These are phyloP conservation scores for Plecotus auritus DNA, from an alignment of 2,113 vertebrate genomes.

Conservation along the genomic window DNA sequence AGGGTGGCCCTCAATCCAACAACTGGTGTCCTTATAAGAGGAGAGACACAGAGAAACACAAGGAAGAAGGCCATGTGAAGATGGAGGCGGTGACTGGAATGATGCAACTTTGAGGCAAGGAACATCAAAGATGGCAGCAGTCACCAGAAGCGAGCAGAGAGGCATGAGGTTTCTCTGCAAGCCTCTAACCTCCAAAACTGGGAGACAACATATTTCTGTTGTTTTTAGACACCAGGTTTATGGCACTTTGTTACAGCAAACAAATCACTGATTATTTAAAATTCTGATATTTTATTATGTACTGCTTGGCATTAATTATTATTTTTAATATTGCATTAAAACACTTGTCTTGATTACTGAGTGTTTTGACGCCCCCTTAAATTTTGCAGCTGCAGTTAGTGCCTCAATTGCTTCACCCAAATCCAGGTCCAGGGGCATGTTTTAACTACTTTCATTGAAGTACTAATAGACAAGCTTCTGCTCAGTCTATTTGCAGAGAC, in stretches of 20 bases:
- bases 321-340: not conserved
- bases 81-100: not conserved
- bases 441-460: not conserved
- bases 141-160: not conserved
- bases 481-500: not conserved
- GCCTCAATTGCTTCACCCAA: not conserved
- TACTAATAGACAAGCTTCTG: not conserved
- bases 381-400: not conserved
- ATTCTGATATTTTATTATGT: not conserved
- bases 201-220: not conserved
- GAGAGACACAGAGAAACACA: not conserved
- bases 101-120: not conserved
- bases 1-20: not conserved
- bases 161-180: not conserved
- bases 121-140: not conserved
- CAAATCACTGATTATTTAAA: not conserved
- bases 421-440: not conserved
- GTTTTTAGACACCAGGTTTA: not conserved
- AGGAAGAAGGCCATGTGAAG: not conserved
- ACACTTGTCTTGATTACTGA: not conserved
- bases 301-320: not conserved
- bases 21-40: not conserved
- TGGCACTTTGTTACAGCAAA: not conserved
- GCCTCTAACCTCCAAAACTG: not conserved
- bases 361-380: not conserved